Conservation (phyloP, 2,888 invertebrate genomes). For the Chromoteleia sp. region DNA sequence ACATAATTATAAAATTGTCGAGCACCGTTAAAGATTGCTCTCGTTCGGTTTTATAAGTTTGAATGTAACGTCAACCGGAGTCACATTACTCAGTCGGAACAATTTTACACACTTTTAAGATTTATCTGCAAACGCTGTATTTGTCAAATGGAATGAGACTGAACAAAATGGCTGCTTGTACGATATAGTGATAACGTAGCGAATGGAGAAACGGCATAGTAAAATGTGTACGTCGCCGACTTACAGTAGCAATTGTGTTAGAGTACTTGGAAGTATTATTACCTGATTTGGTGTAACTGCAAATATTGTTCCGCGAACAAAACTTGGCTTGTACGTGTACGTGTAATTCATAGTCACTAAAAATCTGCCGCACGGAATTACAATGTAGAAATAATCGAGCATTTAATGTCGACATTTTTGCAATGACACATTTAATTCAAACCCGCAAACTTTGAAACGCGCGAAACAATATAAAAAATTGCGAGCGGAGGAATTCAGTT, state of each 20-base stretch:
- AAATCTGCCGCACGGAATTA: constrained; percentile 16
- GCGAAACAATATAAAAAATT: constrained; percentile 13
- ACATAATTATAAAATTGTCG: no score
- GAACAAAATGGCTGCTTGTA: constrained; percentile 37
- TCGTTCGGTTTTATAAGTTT: constrained; percentile 1
- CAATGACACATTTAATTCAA: constrained; percentile 24
- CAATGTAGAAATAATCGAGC: not conserved
- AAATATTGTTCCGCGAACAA: constrained; percentile 38
- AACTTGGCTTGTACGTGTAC: constrained; percentile 20
- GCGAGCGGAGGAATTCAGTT: not conserved
- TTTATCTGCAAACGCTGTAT: constrained; percentile 41
- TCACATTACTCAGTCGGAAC: constrained; percentile 28
- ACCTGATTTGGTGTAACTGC: constrained; percentile 45
- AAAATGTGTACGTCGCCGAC: constrained; percentile 38
- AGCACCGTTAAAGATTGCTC: no score
- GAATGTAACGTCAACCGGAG: constrained; percentile 7
- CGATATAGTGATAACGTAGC: constrained; percentile 25
- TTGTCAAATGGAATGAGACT: constrained; percentile 46
- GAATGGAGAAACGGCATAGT: constrained; percentile 39
- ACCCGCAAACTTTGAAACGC: constrained; percentile 17
- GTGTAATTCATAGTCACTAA: constrained; percentile 8
- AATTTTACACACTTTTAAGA: constrained; percentile 44
- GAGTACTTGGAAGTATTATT: constrained; percentile 37
- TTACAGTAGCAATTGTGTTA: constrained; percentile 38
- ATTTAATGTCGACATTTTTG: constrained; percentile 7